Evolutionary conservation across 2,113 vertebrate genomes (phyloP), one percentile per base, ranked within the genome.

Genomic region (Vulpes vulpes): DNA sequence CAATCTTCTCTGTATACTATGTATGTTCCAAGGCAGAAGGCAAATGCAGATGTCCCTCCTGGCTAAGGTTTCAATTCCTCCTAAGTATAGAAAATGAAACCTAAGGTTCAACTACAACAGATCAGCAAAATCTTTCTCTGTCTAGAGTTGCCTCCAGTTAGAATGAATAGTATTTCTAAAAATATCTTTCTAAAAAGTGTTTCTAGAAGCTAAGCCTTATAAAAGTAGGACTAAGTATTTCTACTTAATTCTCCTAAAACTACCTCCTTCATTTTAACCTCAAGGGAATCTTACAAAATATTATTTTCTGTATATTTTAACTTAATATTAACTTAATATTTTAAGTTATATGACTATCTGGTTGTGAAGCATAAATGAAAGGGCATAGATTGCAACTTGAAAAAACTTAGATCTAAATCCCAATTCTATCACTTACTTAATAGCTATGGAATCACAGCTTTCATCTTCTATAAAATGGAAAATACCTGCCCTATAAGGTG

Each of bases 321-420:
- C 35, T 35, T 35, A 35, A 35, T 35, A 35, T 35, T 35, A 35
- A 35, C 35, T 35, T 35, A 35, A 35, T 35, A 35, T 35, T 35
- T 35, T 35, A 95, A 67, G 67, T 67, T 38, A 53, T 79, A n/a
- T 55, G 51, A 82, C 27, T n/a, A 43, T 53, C 59, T 71, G 59
- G 64, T 35, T 59, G 59, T n/a, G 43, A 82, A 38, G 51, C 55
- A 87, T 53, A 81, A 62, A 53, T 38, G 59, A 82, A 76, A 91
- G 4, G 23, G 53, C 43, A 76, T 69, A 23, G 10, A 3, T 86
- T 87, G 76, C 16, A 14, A 85, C 69, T 80, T 51, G n/a, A 35
- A 96, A 76, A 89, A 89, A 69, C 8, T 83, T 73, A 80, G 51
- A 88, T 60, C 83, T 95, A 84, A 89, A 96, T 74, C 23, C 22